Evolutionary conservation across 2,797 vertebrate species (phyloP).

Genomic region (Sebastiscus tertius): DNA sequence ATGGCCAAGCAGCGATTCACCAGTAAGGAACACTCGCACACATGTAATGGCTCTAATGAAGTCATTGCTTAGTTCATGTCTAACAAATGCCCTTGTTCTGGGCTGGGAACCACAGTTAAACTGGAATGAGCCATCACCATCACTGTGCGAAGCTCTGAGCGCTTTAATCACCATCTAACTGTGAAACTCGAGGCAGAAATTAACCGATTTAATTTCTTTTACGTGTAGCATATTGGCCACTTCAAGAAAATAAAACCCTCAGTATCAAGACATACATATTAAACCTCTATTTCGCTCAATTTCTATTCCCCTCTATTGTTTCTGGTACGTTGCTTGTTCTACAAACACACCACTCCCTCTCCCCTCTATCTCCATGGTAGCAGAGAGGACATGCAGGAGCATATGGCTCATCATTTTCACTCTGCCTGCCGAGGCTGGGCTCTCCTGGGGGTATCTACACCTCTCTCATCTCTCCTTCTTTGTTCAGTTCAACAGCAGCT

Average conservation of each 20-base stretch:
- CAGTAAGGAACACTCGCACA: slow-evolving; percentile 47
- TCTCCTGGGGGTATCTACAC: slow-evolving; percentile 79
- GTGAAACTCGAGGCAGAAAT: slow-evolving; percentile 2
- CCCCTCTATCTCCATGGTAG: slow-evolving; percentile 78
- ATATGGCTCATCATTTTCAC: slow-evolving; percentile 85
- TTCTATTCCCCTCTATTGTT: slow-evolving; percentile 50
- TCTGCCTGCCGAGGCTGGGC: slow-evolving; percentile 75
- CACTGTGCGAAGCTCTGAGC: slow-evolving; percentile 3
- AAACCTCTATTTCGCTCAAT: slow-evolving; percentile 23
- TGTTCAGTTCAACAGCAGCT: slow-evolving; percentile 69
- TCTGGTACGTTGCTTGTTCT: slow-evolving; percentile 46
- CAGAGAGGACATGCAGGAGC: slow-evolving; percentile 77
- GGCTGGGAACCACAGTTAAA: slow-evolving; percentile 15
- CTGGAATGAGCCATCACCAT: slow-evolving; percentile 40
- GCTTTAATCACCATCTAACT: slow-evolving; percentile 30
- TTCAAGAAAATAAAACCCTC: slow-evolving; percentile 11
- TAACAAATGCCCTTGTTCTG: slow-evolving; percentile 39
- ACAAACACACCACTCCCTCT: slow-evolving; percentile 68
- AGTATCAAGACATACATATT: not conserved
- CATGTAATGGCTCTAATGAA: slow-evolving; percentile 54
- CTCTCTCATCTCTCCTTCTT: slow-evolving; percentile 72
- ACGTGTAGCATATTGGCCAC: not conserved
- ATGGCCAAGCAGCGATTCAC: slow-evolving; percentile 54
- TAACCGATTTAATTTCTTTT: not conserved
- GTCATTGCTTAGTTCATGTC: slow-evolving; percentile 40